phyloP scores from a whole-genome alignment of 2,888 invertebrate species.

The Rosalia funebris region DNA sequence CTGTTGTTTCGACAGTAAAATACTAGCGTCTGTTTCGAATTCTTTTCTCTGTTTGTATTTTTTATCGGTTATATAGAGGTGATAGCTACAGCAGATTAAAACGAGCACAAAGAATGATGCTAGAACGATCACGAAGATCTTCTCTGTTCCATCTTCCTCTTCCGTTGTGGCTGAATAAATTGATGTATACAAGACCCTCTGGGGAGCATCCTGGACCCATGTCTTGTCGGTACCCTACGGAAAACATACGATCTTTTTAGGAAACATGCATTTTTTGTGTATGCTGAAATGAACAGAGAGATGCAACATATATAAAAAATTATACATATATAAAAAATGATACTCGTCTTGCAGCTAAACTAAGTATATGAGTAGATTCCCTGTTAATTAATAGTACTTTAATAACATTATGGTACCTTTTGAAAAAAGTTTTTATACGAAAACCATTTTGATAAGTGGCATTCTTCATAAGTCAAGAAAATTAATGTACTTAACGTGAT shows the following conservation, averaged over 20 bases:
- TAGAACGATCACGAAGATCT: slow-evolving; percentile 83
- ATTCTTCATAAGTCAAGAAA: no score
- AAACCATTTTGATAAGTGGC: no score
- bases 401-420: no score
- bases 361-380: no score
- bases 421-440: no score
- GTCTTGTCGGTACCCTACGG: slow-evolving; percentile 78
- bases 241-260: neutral
- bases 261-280: no score
- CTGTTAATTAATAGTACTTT: no score
- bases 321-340: no score
- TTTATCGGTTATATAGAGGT: slow-evolving; percentile 80
- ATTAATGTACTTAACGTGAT: no score
- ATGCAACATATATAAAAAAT: no score
- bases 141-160: slow-evolving; percentile 80
- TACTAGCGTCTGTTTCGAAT: slow-evolving; percentile 80
- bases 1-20: slow-evolving; percentile 78
- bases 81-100: slow-evolving; percentile 75
- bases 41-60: slow-evolving; percentile 78
- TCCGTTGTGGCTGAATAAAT: slow-evolving; percentile 77
- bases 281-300: no score
- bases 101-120: slow-evolving; percentile 79
- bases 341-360: no score
- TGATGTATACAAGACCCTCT: slow-evolving; percentile 78
- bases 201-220: slow-evolving; percentile 88